Conservation (phyloP, 2,888 invertebrate species). For the Pemphredon lugubris region DNA sequence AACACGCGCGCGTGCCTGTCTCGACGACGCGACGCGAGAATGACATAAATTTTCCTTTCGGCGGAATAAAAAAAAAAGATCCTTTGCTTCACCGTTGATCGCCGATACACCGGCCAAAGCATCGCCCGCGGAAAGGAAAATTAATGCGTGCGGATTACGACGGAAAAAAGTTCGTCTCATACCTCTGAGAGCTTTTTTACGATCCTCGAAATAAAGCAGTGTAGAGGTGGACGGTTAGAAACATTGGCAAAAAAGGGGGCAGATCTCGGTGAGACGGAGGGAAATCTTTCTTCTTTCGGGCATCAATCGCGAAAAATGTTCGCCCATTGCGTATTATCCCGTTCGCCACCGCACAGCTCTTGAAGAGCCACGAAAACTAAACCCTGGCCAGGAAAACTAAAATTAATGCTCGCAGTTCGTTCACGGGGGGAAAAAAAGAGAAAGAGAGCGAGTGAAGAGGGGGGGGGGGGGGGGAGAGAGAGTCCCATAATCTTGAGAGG, state of each 20-base stretch:
- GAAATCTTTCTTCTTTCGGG: constrained; percentile 10
- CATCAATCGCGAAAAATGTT: constrained; percentile 35
- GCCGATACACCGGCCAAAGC: not conserved
- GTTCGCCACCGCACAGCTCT: too few species aligned
- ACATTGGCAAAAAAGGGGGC: not conserved
- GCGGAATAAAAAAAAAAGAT: not conserved
- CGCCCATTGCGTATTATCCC: constrained; percentile 48
- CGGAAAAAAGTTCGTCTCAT: constrained; percentile 41
- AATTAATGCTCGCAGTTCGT: constrained; percentile 54
- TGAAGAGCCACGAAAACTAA: constrained; percentile 37
- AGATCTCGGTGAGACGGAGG: not conserved
- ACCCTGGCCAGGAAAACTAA: constrained; percentile 30
- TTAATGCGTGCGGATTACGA: constrained; percentile 35
- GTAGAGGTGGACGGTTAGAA: not conserved
- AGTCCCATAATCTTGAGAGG: constrained; percentile 59
- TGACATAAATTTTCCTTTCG: not conserved
- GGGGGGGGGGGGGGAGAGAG: constrained; percentile 16
- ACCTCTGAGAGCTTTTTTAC: constrained; percentile 51
- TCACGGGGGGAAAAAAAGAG: constrained; percentile 16
- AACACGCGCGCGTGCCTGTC: not conserved
- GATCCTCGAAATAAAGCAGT: constrained; percentile 17
- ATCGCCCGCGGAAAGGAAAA: constrained; percentile 25
- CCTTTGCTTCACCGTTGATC: not conserved
- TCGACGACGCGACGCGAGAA: not conserved
- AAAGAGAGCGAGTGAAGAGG: too few species aligned